Evolutionary conservation across 2,797 vertebrate genomes (phyloP).

Genomic region (Pygocentrus nattereri): DNA sequence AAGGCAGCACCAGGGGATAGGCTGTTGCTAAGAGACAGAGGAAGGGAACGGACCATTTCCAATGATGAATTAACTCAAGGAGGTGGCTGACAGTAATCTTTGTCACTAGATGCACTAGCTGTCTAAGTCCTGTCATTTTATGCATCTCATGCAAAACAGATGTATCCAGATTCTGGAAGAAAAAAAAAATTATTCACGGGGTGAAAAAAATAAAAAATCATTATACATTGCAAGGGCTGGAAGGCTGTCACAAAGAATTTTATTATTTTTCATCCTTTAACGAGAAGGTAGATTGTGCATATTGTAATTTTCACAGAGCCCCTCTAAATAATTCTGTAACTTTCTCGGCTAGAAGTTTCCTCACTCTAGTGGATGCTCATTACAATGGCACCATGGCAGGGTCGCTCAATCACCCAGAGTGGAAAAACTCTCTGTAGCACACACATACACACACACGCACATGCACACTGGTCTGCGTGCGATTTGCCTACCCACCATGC

Average conservation of each 20-base stretch:
- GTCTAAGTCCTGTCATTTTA: conserved; percentile 98
- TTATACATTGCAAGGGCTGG: conserved; percentile 81
- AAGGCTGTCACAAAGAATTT: conserved; percentile 86
- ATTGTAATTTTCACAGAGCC: conserved; percentile 81
- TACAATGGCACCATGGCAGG: conserved; percentile 82
- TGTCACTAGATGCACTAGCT: conserved; percentile 96
- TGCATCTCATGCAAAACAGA: conserved; percentile 97
- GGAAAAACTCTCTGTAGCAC: conserved; percentile 76
- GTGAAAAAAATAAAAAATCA: conserved; percentile 77
- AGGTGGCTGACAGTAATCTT: conserved; percentile 92
- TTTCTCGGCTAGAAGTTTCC: conserved; percentile 80
- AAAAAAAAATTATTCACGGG: conserved; percentile 72
- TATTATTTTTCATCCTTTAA: conserved; percentile 86
- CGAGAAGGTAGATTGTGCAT: conserved; percentile 82
- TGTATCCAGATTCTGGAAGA: conserved; percentile 86
- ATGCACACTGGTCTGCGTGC: conserved; percentile 36
- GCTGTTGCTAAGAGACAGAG: conserved; percentile 97
- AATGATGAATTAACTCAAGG: conserved; percentile 98
- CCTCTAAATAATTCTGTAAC: conserved; percentile 86
- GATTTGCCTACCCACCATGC: conserved; percentile 36
- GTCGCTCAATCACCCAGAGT: conserved; percentile 80
- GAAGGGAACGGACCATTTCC: conserved; percentile 92
- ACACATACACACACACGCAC: conserved; percentile 33
- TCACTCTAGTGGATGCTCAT: conserved; percentile 75
- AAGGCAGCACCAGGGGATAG: conserved; percentile 83